Evolutionary conservation across 2,888 invertebrate species (phyloP).

Genomic region (Tachina fera): DNA sequence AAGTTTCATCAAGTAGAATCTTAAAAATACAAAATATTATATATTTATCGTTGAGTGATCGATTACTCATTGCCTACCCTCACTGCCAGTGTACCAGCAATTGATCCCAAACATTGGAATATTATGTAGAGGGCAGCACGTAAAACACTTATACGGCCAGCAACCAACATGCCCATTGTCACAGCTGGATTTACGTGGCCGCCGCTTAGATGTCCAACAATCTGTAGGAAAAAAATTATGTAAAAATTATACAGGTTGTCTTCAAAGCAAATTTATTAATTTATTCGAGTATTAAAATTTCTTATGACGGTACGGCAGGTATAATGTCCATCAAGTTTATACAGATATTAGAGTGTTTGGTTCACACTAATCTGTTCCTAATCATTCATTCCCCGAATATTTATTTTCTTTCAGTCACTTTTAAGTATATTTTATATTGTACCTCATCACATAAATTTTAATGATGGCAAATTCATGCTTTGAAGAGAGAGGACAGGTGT

Average conservation of each 20-base stretch:
- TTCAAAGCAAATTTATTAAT: slow-evolving; percentile 2
- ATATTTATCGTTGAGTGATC: background rate
- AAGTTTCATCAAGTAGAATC: slow-evolving; percentile 88
- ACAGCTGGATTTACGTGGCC: slow-evolving; percentile 97
- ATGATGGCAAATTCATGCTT: no score
- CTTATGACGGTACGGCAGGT: no score
- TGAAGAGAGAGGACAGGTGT: no score
- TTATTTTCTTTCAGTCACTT: no score
- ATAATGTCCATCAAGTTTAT: no score
- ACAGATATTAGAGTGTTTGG: no score
- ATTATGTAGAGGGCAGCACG: slow-evolving; percentile 91
- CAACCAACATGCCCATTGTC: slow-evolving; percentile 90
- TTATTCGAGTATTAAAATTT: background rate
- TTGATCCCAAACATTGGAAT: slow-evolving; percentile 92
- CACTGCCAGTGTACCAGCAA: slow-evolving; percentile 90
- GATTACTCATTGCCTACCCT: slow-evolving; percentile 83
- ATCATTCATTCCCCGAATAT: no score
- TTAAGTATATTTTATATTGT: no score
- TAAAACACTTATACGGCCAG: slow-evolving; percentile 90
- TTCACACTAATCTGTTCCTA: no score
- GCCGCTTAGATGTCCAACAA: slow-evolving; percentile 93
- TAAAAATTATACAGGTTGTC: slow-evolving; percentile 3
- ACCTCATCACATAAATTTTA: no score
- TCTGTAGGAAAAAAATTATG: slow-evolving; percentile 82
- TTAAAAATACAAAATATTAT: slow-evolving; percentile 73